These are phyloP conservation scores for Meganola albula DNA, from an alignment of 2,888 invertebrate genomes.

Conservation along the genomic window DNA sequence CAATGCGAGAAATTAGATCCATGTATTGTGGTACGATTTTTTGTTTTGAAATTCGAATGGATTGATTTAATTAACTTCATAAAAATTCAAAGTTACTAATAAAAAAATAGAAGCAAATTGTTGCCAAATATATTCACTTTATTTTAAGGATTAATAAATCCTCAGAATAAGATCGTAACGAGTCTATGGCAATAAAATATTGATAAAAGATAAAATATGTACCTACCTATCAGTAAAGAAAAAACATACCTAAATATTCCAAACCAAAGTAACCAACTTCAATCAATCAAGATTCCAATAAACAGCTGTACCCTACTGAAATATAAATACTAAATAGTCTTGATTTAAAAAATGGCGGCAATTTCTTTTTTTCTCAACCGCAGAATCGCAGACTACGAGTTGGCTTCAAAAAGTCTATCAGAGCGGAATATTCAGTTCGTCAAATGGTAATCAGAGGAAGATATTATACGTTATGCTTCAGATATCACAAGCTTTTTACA, in stretches of 20 bases:
- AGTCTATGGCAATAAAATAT: no score
- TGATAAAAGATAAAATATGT: no score
- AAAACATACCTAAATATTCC: no score
- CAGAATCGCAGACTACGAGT: conserved; percentile 43
- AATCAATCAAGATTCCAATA: conserved; percentile 41
- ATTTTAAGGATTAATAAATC: no score
- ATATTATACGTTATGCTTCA: conserved; percentile 70
- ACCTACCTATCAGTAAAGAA: no score
- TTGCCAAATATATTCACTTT: no score
- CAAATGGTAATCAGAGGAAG: conserved; percentile 72
- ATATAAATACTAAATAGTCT: conserved; percentile 30
- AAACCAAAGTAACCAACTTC: conserved; percentile 20
- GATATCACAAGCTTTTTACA: conserved; percentile 62
- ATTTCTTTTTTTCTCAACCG: conserved; percentile 49
- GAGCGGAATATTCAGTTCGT: conserved; percentile 70
- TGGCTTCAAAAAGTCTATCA: conserved; percentile 64
- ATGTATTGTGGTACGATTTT: conserved; percentile 34
- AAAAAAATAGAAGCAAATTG: no score
- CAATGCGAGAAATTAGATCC: conserved; percentile 61
- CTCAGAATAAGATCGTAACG: no score
- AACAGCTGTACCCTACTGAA: conserved; percentile 25
- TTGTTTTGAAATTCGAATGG: conserved; percentile 22
- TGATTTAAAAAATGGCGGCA: conserved; percentile 44
- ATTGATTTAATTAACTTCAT: no score
- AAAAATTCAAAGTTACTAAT: no score